These are phyloP conservation scores for Acromyrmex charruanus DNA, from an alignment of 1,140 invertebrate genomes.

Conservation along the genomic window DNA sequence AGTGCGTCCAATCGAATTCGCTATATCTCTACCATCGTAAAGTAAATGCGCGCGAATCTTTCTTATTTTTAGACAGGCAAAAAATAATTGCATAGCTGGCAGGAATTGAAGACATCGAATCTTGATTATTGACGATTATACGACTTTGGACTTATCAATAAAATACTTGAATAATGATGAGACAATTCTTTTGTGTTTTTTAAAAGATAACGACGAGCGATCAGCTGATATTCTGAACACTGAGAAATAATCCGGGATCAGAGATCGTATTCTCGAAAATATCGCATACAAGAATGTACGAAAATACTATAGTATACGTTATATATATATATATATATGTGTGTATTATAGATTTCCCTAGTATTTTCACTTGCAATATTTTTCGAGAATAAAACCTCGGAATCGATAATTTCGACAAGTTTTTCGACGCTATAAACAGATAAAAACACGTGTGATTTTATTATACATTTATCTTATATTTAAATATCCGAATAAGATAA, in stretches of 20 bases:
- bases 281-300: too few relatives aligned
- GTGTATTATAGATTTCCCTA: too few relatives aligned
- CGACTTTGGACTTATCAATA: slow-evolving; percentile 20
- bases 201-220: slow-evolving; percentile 28
- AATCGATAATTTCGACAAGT: neutral
- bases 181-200: slow-evolving; percentile 22
- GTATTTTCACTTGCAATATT: too few relatives aligned
- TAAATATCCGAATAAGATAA: neutral
- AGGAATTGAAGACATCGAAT: neutral
- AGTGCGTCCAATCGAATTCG: too few relatives aligned
- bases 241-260: neutral
- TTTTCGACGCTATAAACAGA: neutral
- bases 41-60: slow-evolving; percentile 1
- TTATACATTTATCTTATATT: slow-evolving; percentile 6
- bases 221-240: slow-evolving; percentile 8
- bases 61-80: slow-evolving; percentile 4
- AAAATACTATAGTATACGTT: too few relatives aligned
- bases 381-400: too few relatives aligned
- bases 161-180: slow-evolving; percentile 5
- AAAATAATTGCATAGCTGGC: slow-evolving; percentile 23
- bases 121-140: slow-evolving; percentile 5
- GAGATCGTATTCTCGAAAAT: too few relatives aligned
- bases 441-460: neutral
- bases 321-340: too few relatives aligned
- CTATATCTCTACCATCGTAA: neutral